These are phyloP conservation scores for Parus major DNA, from an alignment of 2,113 vertebrate species.

Conservation along the genomic window DNA sequence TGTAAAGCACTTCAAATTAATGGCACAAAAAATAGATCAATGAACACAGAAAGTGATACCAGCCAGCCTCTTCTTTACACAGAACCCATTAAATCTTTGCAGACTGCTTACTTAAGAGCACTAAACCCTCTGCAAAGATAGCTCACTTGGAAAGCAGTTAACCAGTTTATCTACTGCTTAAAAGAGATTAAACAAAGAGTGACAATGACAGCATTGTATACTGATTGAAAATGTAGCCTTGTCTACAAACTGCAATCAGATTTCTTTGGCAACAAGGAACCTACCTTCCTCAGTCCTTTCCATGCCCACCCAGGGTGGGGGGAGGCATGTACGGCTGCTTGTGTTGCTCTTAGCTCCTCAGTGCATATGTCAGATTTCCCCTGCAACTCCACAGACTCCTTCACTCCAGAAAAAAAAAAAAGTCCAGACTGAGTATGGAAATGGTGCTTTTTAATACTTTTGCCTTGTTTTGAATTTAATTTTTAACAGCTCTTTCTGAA, in stretches of 20 bases:
- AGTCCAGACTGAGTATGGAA: neutral
- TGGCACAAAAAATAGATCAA: neutral
- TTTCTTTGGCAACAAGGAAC: neutral
- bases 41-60: neutral
- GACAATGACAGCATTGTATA: neutral
- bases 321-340: neutral
- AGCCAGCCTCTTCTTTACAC: neutral
- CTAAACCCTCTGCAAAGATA: neutral
- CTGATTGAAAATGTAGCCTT: neutral
- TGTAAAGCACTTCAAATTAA: neutral
- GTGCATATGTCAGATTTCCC: neutral
- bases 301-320: rapidly evolving
- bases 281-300: neutral
- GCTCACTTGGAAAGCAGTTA: neutral
- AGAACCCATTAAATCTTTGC: neutral
- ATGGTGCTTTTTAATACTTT: neutral
- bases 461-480: neutral
- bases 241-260: neutral
- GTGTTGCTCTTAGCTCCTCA: neutral
- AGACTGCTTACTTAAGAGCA: neutral
- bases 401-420: neutral
- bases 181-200: neutral
- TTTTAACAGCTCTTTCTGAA: neutral
- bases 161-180: neutral
- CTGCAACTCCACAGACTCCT: neutral